Conservation (phyloP, 2,113 vertebrate genomes). For the Theropithecus gelada region DNA sequence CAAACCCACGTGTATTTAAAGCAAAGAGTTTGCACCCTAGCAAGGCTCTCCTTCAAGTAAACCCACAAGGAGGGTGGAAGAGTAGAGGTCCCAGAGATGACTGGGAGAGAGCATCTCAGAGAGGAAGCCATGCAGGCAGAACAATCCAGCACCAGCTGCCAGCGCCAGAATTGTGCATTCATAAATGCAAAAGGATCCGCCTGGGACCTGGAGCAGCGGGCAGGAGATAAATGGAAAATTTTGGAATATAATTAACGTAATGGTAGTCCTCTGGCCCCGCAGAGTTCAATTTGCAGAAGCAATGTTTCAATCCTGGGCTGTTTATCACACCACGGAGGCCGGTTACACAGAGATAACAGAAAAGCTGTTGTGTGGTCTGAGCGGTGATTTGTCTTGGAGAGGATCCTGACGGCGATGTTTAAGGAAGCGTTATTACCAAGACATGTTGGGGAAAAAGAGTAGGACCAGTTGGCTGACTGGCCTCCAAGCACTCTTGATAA, state of each 20-base stretch:
- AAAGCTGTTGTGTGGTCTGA: not conserved
- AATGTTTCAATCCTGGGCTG: not conserved
- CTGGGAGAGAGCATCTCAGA: rapidly evolving
- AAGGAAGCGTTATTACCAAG: not conserved
- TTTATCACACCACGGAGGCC: not conserved
- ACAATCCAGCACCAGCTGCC: not conserved
- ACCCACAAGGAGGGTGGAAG: rapidly evolving
- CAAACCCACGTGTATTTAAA: rapidly evolving
- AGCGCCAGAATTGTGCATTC: not conserved
- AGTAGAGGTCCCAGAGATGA: not conserved
- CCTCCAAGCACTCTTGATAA: not conserved
- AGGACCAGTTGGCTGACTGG: rapidly evolving
- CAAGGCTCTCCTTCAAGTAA: not conserved
- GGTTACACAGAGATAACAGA: slow-evolving; percentile 49
- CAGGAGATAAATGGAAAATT: slow-evolving; percentile 41
- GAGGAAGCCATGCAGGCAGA: not conserved
- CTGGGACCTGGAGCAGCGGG: not conserved
- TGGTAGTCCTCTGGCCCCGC: not conserved
- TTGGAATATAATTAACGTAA: slow-evolving; percentile 52
- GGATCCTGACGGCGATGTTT: rapidly evolving
- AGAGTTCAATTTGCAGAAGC: slow-evolving; percentile 47
- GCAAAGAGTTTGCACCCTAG: not conserved
- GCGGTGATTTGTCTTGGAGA: not conserved
- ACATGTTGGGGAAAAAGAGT: not conserved
- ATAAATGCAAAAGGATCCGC: rapidly evolving